Evolutionary conservation across 2,888 invertebrate species (phyloP).

Genomic region (Hypercompe scribonia): DNA sequence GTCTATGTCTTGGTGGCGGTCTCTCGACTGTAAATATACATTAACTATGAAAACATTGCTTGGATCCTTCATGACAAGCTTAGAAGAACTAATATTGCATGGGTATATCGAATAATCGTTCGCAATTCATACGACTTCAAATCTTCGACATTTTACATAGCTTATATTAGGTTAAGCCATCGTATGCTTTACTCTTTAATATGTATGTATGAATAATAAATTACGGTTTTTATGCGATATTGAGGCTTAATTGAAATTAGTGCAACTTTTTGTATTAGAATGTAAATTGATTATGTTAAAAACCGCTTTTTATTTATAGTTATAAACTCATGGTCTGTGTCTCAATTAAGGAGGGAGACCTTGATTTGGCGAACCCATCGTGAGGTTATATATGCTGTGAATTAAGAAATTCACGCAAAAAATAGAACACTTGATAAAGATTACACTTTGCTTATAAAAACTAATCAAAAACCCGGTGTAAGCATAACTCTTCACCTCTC

Average conservation of each 20-base stretch:
- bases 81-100: constrained; percentile 83
- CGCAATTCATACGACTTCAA: constrained; percentile 56
- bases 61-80: constrained; percentile 63
- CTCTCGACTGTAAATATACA: constrained; percentile 59
- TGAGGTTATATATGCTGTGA: not conserved
- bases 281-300: not conserved
- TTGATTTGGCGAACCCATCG: not conserved
- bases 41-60: constrained; percentile 53
- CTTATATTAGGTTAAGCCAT: not conserved
- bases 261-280: not conserved
- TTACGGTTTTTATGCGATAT: not conserved
- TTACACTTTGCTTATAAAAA: not conserved
- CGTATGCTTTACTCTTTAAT: not conserved
- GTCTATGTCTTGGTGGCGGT: constrained; percentile 76
- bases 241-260: not conserved
- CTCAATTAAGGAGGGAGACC: not conserved
- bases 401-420: not conserved
- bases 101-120: constrained; percentile 69
- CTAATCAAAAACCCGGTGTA: not conserved
- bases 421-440: not conserved
- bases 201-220: not conserved
- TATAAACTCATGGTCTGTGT: not conserved
- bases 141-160: not conserved
- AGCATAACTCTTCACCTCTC: not conserved
- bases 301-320: not conserved